Conservation (phyloP, 2,797 vertebrate species). For the Cossypha niveicapilla region DNA sequence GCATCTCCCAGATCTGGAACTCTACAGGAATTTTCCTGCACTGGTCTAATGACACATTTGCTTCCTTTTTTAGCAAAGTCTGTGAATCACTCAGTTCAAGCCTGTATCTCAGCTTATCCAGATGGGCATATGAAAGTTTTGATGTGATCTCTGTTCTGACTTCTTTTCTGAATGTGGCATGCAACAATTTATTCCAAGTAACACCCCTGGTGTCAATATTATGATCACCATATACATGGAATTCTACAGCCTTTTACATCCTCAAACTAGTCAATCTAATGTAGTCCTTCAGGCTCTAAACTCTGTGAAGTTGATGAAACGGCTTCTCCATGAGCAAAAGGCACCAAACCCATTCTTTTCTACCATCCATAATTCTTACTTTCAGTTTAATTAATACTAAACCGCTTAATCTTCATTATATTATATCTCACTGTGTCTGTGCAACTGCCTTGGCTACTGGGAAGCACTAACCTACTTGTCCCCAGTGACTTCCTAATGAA, state of each 20-base stretch:
- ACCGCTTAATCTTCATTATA: not conserved
- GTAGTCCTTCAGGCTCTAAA: not conserved
- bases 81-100: not conserved
- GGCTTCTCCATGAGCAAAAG: not conserved
- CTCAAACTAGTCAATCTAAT: not conserved
- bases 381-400: constrained; percentile 22
- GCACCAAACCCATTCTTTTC: not conserved
- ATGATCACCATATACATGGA: not conserved
- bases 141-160: not conserved
- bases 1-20: not conserved
- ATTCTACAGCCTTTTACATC: not conserved
- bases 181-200: not conserved
- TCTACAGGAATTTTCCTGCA: not conserved
- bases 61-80: not conserved
- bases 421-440: not conserved
- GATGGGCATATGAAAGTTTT: not conserved
- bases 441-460: not conserved
- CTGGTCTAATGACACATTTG: not conserved
- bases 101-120: not conserved
- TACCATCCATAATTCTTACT: not conserved
- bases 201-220: not conserved
- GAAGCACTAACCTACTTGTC: constrained; percentile 7
- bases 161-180: not conserved
- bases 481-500: constrained; percentile 1
- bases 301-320: not conserved